These are phyloP conservation scores for Coleophora deauratella DNA, from an alignment of 2,888 invertebrate species.

Conservation along the genomic window DNA sequence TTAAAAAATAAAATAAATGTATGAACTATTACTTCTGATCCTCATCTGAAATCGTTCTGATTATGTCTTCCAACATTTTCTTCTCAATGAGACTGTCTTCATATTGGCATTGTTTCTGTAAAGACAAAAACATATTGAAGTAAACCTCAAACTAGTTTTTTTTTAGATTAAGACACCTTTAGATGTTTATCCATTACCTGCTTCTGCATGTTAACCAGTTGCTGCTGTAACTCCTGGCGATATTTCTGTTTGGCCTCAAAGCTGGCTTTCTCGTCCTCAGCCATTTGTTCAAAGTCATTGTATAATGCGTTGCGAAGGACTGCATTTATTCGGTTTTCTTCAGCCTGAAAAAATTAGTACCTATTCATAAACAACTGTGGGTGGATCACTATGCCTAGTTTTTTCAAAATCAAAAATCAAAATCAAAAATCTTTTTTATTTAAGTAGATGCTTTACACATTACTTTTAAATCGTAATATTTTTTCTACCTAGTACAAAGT, in stretches of 20 bases:
- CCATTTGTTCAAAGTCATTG: conserved; percentile 47
- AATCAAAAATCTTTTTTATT: too few relatives aligned
- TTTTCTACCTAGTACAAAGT: too few relatives aligned
- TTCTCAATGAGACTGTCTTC: conserved; percentile 76
- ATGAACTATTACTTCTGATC: conserved; percentile 75
- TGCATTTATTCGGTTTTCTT: conserved; percentile 45
- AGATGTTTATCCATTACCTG: background rate
- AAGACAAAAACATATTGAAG: conserved; percentile 21
- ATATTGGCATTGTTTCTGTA: conserved; percentile 63
- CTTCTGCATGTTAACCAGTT: conserved; percentile 62
- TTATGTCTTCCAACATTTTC: conserved; percentile 76
- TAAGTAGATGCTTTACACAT: too few relatives aligned
- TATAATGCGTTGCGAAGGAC: conserved; percentile 45
- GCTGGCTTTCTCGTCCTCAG: conserved; percentile 34
- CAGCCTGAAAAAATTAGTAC: conserved; percentile 35
- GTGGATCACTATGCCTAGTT: too few relatives aligned
- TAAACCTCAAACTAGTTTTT: too few relatives aligned
- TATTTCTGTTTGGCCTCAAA: conserved; percentile 43
- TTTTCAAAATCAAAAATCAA: too few relatives aligned
- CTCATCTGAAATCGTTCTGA: conserved; percentile 75
- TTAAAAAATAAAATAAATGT: too few relatives aligned
- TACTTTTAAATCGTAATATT: too few relatives aligned
- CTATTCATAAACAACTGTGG: background rate
- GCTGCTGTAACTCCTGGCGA: conserved; percentile 71
- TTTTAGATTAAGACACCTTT: too few relatives aligned